Base-by-base conservation (phyloP, 1,140 invertebrate genomes). In the Phocides pigmalion region DNA sequence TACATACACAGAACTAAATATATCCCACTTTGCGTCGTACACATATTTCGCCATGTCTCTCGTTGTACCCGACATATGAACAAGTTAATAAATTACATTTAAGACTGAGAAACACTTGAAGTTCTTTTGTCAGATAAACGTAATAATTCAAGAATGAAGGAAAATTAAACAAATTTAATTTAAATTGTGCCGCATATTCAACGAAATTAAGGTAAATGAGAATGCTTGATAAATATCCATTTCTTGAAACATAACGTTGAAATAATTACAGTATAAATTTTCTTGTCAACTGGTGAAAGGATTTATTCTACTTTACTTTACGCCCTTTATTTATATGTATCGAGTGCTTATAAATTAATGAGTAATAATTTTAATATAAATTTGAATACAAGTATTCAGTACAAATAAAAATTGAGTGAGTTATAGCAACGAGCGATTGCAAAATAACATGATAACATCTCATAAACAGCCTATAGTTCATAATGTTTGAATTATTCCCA, bases 181-280 rank as follows among this genome's bases (percentile, higher is more conserved):
- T 41, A 41, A 22, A 41, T 42, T 14, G 25, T 32, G 41, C 53
- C 8, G 14, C 19, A 16, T n/a, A 42, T 25, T 32, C 17, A 44
- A n/a, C 9, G 44, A 65, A 32, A 58, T 65, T 65, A 41, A 58
- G 19, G 35, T 62, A 53, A 66, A 66, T 50, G 37, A 12, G 37
- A 63, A 11, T 28, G 59, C 25, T 63, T 62, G 44, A 58, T 58
- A 32, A 39, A 25, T 44, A 56, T 56, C 22, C 39, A 25, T 44
- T 32, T 16, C 53, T 44, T 22, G 20, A 44, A 58, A 58, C 41
- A 44, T 44, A 20, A 28, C 53, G 14, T 58, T 35, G 41, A 58
- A 58, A 5, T 44, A 25, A 58, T 58, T 58, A 32, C 41, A 22
- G 41, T 15, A 58, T 58, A 44, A 58, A 58, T 12, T 42, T 44